Evolutionary conservation across 1,140 invertebrate genomes (phyloP).

Genomic region (Neomicropteryx cornuta): DNA sequence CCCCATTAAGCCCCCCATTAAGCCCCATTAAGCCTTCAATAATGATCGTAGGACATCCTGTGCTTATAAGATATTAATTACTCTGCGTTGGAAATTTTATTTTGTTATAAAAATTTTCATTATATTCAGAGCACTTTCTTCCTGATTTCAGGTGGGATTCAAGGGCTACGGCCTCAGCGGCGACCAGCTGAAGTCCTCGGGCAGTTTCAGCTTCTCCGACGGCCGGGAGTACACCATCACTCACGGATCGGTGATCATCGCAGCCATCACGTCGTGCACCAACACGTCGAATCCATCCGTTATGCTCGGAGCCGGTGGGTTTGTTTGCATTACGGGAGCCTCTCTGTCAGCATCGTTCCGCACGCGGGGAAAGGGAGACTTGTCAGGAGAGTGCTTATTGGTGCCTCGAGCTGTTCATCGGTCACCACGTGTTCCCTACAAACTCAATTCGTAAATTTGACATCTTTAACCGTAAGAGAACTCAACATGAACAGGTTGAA

Average conservation of each 20-base stretch:
- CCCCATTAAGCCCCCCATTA: no score
- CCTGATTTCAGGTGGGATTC: constrained; percentile 67
- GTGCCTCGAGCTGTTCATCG: no score
- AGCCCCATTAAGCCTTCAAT: no score
- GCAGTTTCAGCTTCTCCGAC: constrained; percentile 73
- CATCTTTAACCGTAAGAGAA: no score
- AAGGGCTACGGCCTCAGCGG: constrained; percentile 82
- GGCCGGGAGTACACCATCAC: constrained; percentile 71
- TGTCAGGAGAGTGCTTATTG: no score
- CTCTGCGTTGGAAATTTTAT: background rate
- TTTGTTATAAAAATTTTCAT: constrained; percentile 16
- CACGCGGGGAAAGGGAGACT: constrained; percentile 1
- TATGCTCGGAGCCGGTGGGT: constrained; percentile 73
- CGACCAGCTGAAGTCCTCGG: constrained; percentile 52
- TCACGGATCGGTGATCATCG: constrained; percentile 94
- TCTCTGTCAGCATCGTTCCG: no score
- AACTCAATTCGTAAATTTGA: no score
- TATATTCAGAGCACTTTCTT: constrained; percentile 18
- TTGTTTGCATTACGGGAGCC: no score
- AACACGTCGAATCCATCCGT: constrained; percentile 97
- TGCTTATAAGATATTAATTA: background rate
- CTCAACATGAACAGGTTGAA: no score
- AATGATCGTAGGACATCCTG: no score
- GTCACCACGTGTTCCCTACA: no score
- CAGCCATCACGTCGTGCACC: constrained; percentile 95